Percentiles rank a stretch among this genome's conserved stretches.
Conservation (phyloP, 64 coral and sea anemone genomes). For the Acropora tenuis region DNA sequence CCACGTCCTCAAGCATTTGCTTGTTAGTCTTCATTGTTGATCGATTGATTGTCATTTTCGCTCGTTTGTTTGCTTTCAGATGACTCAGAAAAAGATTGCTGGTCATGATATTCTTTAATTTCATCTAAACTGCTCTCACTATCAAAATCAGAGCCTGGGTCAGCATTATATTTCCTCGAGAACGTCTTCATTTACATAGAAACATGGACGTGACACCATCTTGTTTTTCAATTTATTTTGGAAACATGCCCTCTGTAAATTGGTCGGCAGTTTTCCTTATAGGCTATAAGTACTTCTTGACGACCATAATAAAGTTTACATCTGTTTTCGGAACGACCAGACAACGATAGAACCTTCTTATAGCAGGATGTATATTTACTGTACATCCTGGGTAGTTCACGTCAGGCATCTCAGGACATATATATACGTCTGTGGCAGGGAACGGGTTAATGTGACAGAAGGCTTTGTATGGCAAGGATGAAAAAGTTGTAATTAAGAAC, state of each 20-base stretch:
- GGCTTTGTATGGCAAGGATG: no score
- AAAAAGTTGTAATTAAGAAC: no score
- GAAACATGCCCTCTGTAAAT: no score
- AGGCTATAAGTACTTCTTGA: not conserved
- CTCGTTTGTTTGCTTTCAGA: not conserved
- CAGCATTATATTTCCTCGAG: not conserved
- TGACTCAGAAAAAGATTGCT: not conserved
- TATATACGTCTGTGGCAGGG: slow-evolving; percentile 65
- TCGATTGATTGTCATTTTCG: not conserved
- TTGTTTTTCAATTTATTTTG: not conserved
- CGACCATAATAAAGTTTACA: slow-evolving; percentile 3
- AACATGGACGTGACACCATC: not conserved
- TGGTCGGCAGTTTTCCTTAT: no score
- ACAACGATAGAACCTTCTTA: not conserved
- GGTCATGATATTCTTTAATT: not conserved
- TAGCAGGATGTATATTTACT: slow-evolving; percentile 30
- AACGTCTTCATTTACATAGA: slow-evolving; percentile 4
- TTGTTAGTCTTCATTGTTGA: no score
- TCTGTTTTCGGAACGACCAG: not conserved
- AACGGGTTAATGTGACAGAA: not conserved
- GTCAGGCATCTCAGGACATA: slow-evolving; percentile 31
- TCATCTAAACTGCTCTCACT: not conserved
- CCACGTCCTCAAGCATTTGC: no score
- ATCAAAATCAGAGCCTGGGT: not conserved
- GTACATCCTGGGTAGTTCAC: slow-evolving; percentile 45